Base-by-base conservation (phyloP, 92 coral and sea anemone species). In the Montipora capitata region DNA sequence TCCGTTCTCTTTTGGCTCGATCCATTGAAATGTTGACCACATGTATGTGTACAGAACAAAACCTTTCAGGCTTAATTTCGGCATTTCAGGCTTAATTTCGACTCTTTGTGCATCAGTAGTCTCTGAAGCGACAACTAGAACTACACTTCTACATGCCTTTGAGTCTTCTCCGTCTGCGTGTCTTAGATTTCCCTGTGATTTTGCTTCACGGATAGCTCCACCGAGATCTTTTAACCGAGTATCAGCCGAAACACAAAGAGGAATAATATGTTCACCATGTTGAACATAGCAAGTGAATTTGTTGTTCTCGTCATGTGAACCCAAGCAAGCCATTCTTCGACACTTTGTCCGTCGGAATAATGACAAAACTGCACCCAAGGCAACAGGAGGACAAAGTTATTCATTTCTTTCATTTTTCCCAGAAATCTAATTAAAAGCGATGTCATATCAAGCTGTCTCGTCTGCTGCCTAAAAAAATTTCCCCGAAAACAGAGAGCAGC, bases 1-100 rank as follows among this genome's bases (percentile, higher is more conserved):
- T 70, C 89, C 80, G 49, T 38, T 48, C n/a, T 85, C 87, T 13
- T n/a, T 62, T 39, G 93, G 93, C 49, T 85, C 93, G 66, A 90
- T 80, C 93, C 93, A 90, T 68, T 90, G 93, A 59, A 85, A 90
- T 15, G 91, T 85, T 75, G 40, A 40, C 91, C 93, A 85, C 93
- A 90, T 90, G 83, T 85, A 90, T 0, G 82, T 48, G 35, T 90
- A 85, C 14, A 90, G 79, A 17, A 67, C 13, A 41, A 63, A 79
- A 11, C 82, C 87, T 40, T 80, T 79, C 7, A 90, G 61, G 56
- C 78, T 90, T 1, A 88, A 74, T 2, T 2, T 20, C 2, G 62
- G 27, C 42, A 54, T 54, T 48, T 48, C 52, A 48, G 6, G 7
- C 52, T 48, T 61, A 3, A 4, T 13, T 13, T 14, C 18, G 66